Evolutionary conservation across 2,888 invertebrate species (phyloP), one percentile per base, ranked within the genome.

Genomic region (Ceraclea dissimilis): DNA sequence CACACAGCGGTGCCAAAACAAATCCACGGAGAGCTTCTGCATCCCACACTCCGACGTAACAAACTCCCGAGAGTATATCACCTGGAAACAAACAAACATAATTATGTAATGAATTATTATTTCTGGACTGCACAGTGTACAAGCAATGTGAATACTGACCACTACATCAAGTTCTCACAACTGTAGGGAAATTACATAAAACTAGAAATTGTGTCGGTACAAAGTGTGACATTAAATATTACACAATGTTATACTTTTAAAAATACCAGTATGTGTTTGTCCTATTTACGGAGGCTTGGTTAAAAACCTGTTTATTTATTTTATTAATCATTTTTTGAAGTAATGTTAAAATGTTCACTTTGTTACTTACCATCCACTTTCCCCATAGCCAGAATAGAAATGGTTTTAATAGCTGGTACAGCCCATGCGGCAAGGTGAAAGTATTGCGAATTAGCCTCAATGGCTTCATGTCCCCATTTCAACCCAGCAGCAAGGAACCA

Each of bases 361-460:
- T n/a, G n/a, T n/a, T n/a, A 26, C 80, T 75, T 70, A 91, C 92
- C 95, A 83, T 95, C 95, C 67, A 96, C 93, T 84, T 92, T 92
- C 64, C 93, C 93, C 86, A 94, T 88, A 4, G 95, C 95, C 62
- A 96, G 78, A 66, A 96, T 92, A 57, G 92, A 91, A 70, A 97
- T 95, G 51, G 96, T 96, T 73, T 95, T 93, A 57, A 95, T 81
- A 55, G 96, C 96, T 51, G 97, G 96, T 51, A 96, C 88, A 54
- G 94, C 94, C 97, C 97, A 97, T n/a, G 96, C 96, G 56, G 91
- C 91, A 66, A 96, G 80, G 81, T 97, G 97, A 72, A 97, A 97
- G 72, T 95, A 93, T 73, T 95, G 93, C 11, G 95, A 94, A 74
- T 96, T 93, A 53, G 93, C 92, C 76, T 95, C 95, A 68, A 97